These are phyloP conservation scores for Nansenia antarctica DNA, from an alignment of 2,113 vertebrate genomes.

Conservation along the genomic window DNA sequence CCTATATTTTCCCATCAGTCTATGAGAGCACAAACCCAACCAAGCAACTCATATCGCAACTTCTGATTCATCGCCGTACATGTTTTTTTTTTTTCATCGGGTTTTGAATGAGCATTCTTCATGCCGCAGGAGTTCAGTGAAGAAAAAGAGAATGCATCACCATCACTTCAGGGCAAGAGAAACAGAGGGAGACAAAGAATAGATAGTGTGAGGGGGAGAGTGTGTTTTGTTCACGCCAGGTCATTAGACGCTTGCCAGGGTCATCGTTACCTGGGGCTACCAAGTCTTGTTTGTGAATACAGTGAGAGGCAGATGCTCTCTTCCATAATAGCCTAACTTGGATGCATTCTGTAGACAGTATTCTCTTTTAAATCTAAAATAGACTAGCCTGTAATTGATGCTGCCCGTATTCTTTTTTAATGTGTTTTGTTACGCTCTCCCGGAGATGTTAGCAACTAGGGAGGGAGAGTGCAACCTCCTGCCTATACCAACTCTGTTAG, in stretches of 20 bases:
- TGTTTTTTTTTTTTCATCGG: slow-evolving; percentile 35
- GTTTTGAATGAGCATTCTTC: not conserved
- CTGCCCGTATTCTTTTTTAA: too few relatives aligned
- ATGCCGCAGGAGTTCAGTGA: slow-evolving; percentile 3
- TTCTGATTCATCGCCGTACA: slow-evolving; percentile 26
- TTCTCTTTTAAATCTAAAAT: too few relatives aligned
- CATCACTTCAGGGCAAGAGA: slow-evolving; percentile 11
- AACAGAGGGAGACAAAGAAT: not conserved
- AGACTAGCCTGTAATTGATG: too few relatives aligned
- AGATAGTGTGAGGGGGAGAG: slow-evolving; percentile 20
- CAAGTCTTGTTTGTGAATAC: not conserved
- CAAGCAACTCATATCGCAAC: slow-evolving; percentile 52
- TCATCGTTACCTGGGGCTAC: not conserved
- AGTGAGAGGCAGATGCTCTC: not conserved
- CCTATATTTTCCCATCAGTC: slow-evolving; percentile 47
- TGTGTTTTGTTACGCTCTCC: too few relatives aligned
- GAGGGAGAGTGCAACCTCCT: too few relatives aligned
- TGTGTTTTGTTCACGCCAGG: not conserved
- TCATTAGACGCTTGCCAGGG: not conserved
- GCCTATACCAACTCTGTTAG: too few relatives aligned
- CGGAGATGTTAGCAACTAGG: too few relatives aligned
- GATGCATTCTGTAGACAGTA: not conserved
- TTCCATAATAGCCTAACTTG: not conserved
- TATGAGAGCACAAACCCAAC: slow-evolving; percentile 54
- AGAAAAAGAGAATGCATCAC: slow-evolving; percentile 13